A percentile compares a stretch with the other conserved stretches of the same genome.
phyloP scores from a whole-genome alignment of 2,888 invertebrate genomes.

The Tigriopus californicus region DNA sequence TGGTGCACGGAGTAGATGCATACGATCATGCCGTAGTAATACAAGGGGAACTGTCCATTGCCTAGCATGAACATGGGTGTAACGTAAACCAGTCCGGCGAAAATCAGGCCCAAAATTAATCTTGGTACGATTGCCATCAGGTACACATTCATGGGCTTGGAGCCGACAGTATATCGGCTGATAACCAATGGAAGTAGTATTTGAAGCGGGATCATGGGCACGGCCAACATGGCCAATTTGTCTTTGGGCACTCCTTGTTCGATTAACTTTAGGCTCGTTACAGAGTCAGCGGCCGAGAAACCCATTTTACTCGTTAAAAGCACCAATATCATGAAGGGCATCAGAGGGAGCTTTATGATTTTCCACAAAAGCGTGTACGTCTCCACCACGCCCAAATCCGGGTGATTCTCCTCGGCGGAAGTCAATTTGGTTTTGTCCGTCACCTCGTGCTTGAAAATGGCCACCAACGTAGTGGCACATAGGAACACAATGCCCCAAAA shows the following conservation, averaged over 20 bases:
- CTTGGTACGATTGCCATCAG: slow-evolving; percentile 35
- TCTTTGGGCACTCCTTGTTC: slow-evolving; percentile 93
- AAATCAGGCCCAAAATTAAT: slow-evolving; percentile 61
- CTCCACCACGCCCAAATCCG: slow-evolving; percentile 34
- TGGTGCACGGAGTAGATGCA: slow-evolving; percentile 30
- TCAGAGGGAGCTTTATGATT: slow-evolving; percentile 62
- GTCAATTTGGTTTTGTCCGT: too few species aligned
- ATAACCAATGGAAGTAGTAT: slow-evolving; percentile 73
- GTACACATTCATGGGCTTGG: slow-evolving; percentile 70
- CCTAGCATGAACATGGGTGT: slow-evolving; percentile 48
- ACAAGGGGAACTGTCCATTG: slow-evolving; percentile 3
- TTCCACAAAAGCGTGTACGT: slow-evolving; percentile 66
- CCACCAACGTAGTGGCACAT: slow-evolving; percentile 68
- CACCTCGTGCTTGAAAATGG: slow-evolving; percentile 65
- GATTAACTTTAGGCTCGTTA: slow-evolving; percentile 80
- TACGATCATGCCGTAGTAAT: not conserved
- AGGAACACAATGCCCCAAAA: slow-evolving; percentile 91
- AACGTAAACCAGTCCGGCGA: slow-evolving; percentile 60
- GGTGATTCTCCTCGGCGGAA: slow-evolving; percentile 20
- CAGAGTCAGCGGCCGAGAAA: slow-evolving; percentile 86
- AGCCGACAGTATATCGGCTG: slow-evolving; percentile 62
- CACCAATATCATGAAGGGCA: slow-evolving; percentile 54
- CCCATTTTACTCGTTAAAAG: slow-evolving; percentile 71
- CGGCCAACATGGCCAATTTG: slow-evolving; percentile 70
- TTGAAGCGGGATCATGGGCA: slow-evolving; percentile 85